Conservation (phyloP, 1,140 invertebrate genomes). For the Drosophila biarmipes region DNA sequence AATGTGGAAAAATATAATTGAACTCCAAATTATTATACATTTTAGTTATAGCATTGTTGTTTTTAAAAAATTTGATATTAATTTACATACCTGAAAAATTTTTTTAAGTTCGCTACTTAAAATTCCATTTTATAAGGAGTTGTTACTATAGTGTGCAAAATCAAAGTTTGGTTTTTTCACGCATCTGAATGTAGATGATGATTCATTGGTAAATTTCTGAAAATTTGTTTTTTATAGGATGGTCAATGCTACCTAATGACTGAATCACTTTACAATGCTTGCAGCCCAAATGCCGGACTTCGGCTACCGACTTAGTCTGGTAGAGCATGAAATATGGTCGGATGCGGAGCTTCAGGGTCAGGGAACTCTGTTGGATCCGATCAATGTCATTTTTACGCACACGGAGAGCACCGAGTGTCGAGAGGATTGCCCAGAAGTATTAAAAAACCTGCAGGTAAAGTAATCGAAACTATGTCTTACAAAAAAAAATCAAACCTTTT, state of each 20-base stretch:
- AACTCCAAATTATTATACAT: no score
- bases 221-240: constrained; percentile 5
- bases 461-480: no score
- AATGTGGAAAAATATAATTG: no score
- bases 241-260: constrained; percentile 19
- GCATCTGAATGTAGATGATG: constrained; percentile 1
- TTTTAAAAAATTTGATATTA: no score
- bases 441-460: constrained; percentile 66
- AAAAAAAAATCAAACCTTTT: not conserved
- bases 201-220: constrained; percentile 1
- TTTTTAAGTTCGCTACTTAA: no score
- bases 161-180: not conserved
- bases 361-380: constrained; percentile 31
- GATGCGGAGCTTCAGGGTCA: constrained; percentile 17
- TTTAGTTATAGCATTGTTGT: no score
- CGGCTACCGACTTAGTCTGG: constrained; percentile 61
- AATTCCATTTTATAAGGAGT: not conserved
- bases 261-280: constrained; percentile 33
- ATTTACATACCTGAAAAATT: no score
- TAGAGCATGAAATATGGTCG: constrained; percentile 74
- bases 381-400: constrained; percentile 63
- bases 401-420: constrained; percentile 57
- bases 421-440: constrained; percentile 50
- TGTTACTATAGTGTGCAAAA: not conserved
- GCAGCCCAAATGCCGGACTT: constrained; percentile 36